Evolutionary conservation across 2,888 invertebrate genomes (phyloP).

Genomic region (Notodonta ziczac): DNA sequence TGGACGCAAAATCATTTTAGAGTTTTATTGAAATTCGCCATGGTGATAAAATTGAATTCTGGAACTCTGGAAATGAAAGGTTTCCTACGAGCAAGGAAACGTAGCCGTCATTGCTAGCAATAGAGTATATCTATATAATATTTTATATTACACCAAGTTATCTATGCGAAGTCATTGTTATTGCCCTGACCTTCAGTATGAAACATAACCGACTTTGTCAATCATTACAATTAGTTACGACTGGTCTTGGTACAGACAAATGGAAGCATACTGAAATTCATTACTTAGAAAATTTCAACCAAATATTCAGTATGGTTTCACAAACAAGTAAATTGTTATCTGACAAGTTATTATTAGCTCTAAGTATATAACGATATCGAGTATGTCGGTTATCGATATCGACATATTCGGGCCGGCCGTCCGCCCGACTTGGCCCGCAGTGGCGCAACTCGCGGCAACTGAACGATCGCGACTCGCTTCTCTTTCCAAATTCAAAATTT

Average conservation of each 20-base stretch:
- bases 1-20: no score
- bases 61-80: no score
- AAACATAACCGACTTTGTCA: background rate
- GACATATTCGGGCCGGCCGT: background rate
- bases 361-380: background rate
- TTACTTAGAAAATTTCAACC: background rate
- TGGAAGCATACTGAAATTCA: constrained; percentile 5
- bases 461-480: constrained; percentile 19
- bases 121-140: no score
- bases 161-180: background rate
- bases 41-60: no score
- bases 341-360: no score
- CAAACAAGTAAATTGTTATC: background rate
- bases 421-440: background rate
- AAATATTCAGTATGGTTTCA: background rate
- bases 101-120: no score
- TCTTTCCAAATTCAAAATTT: constrained; percentile 36
- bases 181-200: background rate
- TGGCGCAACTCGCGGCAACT: background rate
- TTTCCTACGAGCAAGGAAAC: no score
- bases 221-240: background rate
- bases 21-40: no score
- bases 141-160: no score
- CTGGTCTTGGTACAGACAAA: background rate
- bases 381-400: background rate